phyloP scores from a whole-genome alignment of 2,113 vertebrate genomes.

The Vireo altiloquus region DNA sequence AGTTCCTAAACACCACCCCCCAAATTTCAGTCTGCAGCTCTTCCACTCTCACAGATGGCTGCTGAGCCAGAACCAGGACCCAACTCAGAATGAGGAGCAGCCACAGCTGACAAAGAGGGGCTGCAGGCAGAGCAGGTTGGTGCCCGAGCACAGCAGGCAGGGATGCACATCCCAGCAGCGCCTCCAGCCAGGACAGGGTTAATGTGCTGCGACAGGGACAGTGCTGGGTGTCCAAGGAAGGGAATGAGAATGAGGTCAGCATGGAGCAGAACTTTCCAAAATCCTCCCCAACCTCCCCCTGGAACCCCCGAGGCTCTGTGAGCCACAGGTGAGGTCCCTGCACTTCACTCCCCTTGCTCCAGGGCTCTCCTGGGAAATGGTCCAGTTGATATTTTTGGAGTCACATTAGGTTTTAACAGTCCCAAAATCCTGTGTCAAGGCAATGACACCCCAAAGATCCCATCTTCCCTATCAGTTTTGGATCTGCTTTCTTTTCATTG shows the following conservation, averaged over 20 bases:
- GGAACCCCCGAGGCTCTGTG: background rate
- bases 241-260: background rate
- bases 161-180: background rate
- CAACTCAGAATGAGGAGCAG: too few species aligned
- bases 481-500: background rate
- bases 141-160: background rate
- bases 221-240: background rate
- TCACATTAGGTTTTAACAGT: background rate
- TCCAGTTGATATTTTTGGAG: background rate
- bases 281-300: background rate
- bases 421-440: background rate
- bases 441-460: background rate
- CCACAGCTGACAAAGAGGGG: too few species aligned
- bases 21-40: background rate
- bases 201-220: too few species aligned
- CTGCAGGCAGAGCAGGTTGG: background rate
- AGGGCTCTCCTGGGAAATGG: background rate
- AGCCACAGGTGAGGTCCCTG: background rate
- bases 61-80: too few species aligned
- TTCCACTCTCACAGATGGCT: background rate
- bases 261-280: background rate
- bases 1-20: background rate
- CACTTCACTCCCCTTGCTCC: background rate
- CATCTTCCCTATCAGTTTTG: background rate
- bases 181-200: background rate